These are phyloP conservation scores for Metacarcinus magister DNA, from an alignment of 2,888 invertebrate species.

Conservation along the genomic window DNA sequence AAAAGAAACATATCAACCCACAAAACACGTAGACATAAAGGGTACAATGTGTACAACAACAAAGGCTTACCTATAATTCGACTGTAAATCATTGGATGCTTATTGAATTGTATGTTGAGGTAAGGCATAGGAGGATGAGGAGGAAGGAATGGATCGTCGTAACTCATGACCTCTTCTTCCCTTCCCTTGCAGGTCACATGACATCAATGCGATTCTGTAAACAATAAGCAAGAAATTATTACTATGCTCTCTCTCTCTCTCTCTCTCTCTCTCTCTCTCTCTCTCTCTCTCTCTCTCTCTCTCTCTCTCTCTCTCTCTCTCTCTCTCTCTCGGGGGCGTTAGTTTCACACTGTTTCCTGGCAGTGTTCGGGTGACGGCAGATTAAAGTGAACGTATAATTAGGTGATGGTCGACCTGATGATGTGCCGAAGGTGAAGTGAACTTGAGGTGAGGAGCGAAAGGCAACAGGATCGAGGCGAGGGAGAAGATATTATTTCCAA, in stretches of 20 bases:
- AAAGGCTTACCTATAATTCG: background rate
- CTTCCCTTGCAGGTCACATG: background rate
- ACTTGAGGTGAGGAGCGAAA: conserved; percentile 36
- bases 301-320: conserved; percentile 46
- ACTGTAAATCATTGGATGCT: background rate
- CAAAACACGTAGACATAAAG: background rate
- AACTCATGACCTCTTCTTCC: background rate
- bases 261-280: background rate
- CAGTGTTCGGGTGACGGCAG: background rate
- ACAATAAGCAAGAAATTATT: background rate
- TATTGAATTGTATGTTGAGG: conserved; percentile 32
- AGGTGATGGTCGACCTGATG: background rate
- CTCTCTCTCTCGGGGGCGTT: conserved; percentile 34
- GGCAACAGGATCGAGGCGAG: background rate
- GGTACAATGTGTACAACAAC: background rate
- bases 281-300: too few species aligned
- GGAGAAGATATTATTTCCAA: background rate
- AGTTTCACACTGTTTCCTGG: background rate
- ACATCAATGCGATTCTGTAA: background rate
- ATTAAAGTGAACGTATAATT: conserved; percentile 37
- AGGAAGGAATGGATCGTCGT: background rate
- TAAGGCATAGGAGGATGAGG: background rate
- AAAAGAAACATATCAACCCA: background rate
- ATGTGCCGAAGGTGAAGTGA: background rate
- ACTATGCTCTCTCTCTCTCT: background rate